Evolutionary conservation across 2,113 vertebrate species (phyloP).

Genomic region (Erythrolamprus reginae): DNA sequence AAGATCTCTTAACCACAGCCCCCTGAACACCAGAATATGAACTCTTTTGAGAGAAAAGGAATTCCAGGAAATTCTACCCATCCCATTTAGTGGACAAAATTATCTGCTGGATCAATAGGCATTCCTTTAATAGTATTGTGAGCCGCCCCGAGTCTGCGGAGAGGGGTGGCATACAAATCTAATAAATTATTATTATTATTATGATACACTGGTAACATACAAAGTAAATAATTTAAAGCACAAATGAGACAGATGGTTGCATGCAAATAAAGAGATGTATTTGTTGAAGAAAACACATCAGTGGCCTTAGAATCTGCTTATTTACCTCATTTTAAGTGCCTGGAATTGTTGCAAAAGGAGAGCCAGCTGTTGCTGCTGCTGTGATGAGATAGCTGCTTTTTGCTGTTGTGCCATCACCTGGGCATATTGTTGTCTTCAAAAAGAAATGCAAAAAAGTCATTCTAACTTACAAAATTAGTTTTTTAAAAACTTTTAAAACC

Average conservation of each 20-base stretch:
- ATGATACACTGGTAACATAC: not conserved
- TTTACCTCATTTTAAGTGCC: constrained; percentile 90
- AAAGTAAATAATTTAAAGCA: not conserved
- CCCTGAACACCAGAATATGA: not conserved
- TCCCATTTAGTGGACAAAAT: not conserved
- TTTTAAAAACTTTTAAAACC: not conserved
- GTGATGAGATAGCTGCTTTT: constrained; percentile 88
- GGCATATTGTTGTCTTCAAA: constrained; percentile 90
- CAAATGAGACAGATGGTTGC: not conserved
- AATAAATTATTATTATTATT: too few relatives aligned
- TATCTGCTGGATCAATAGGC: not conserved
- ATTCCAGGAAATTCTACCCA: not conserved
- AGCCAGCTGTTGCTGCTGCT: constrained; percentile 92
- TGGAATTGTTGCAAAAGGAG: constrained; percentile 92
- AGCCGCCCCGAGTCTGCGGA: too few relatives aligned
- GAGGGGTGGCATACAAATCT: too few relatives aligned
- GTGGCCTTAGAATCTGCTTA: constrained; percentile 1
- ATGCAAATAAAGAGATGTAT: not conserved
- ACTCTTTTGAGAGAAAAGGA: not conserved
- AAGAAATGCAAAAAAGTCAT: constrained; percentile 39
- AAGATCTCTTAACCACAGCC: not conserved
- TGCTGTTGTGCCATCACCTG: constrained; percentile 90
- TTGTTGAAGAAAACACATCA: not conserved
- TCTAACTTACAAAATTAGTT: not conserved
- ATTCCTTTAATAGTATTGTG: not conserved